These are phyloP conservation scores for Podarcis cretensis DNA, from an alignment of 2,113 vertebrate species.

Conservation along the genomic window DNA sequence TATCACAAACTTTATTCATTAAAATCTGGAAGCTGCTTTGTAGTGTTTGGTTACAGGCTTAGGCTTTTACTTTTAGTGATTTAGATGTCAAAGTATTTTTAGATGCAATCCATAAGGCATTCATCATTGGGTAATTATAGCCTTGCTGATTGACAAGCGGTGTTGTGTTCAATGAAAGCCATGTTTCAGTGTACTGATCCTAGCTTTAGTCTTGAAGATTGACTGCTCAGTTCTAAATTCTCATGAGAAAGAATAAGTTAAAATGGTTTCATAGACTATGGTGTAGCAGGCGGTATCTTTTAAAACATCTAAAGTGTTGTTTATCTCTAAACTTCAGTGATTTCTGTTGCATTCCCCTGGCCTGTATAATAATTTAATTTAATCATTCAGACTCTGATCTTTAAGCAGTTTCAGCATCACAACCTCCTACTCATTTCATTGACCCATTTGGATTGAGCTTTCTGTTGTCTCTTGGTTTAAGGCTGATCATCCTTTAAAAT, in stretches of 20 bases:
- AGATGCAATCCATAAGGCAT: constrained; percentile 49
- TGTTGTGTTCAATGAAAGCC: constrained; percentile 48
- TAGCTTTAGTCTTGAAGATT: constrained; percentile 34
- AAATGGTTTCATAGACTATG: constrained; percentile 30
- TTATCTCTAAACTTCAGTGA: background rate
- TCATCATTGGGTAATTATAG: constrained; percentile 68
- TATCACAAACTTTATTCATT: constrained; percentile 45
- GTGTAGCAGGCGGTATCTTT: background rate
- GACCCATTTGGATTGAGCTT: background rate
- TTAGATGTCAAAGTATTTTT: constrained; percentile 67
- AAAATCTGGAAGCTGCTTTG: constrained; percentile 43
- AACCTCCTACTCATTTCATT: background rate
- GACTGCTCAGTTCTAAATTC: constrained; percentile 39
- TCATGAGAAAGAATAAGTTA: constrained; percentile 35
- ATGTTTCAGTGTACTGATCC: constrained; percentile 28
- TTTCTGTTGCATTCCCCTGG: background rate
- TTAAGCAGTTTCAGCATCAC: background rate
- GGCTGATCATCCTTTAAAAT: background rate
- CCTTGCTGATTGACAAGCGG: constrained; percentile 61
- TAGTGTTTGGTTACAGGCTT: constrained; percentile 27
- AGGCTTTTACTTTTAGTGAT: constrained; percentile 30
- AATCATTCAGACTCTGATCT: background rate
- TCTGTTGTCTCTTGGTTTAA: background rate
- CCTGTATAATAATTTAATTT: background rate
- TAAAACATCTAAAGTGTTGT: constrained; percentile 12